Base-by-base conservation (phyloP, 2,888 invertebrate species). In the Uloborus plumipes region DNA sequence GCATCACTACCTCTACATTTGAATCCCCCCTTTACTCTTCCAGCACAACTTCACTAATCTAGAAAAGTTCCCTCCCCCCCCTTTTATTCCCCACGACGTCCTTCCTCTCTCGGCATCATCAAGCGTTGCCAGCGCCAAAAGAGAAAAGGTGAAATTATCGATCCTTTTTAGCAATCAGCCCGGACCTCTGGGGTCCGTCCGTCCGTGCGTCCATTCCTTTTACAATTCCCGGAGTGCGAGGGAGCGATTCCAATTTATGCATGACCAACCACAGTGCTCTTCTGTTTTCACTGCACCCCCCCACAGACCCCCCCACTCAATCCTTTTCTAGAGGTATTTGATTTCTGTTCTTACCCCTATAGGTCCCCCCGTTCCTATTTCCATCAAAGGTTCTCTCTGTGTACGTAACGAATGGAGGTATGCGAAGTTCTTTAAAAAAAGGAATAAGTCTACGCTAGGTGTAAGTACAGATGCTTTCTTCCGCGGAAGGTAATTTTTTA, bases 91-190 rank as follows among this genome's bases (percentile, higher is more conserved):
- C 65, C 49, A 18, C 49, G 47, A 65, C 31, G 22, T 47, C 62
- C 39, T 62, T 51, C 53, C 20, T 31, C 55, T 66, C 49, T 26
- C 77, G 39, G 39, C 77, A 71, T 77, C 77, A 77, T 77, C 77
- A 77, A 71, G 69, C 70, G 70, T 71, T 77, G 64, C 77, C 70
- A 75, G 79, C 79, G 79, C 73, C 67, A 22, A 62, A 61, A 81
- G 74, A 74, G 80, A 74, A 81, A 81, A 81, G 80, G 80, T 81
- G 65, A 73, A 74, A 81, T 81, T 81, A 81, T 81, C 80, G 80
- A 81, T 81, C 80, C 65, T 64, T 64, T 73, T 73, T 67, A 59
- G 80, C 74, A 81, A 81, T 81, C 80, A 81, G 73, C 71, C 67
- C 73, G 62, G 69, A 69, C 76, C 69, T 67, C 69, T 62, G 62